Base-by-base conservation (phyloP, 2,888 invertebrate genomes). In the Monoplex corrugatus region DNA sequence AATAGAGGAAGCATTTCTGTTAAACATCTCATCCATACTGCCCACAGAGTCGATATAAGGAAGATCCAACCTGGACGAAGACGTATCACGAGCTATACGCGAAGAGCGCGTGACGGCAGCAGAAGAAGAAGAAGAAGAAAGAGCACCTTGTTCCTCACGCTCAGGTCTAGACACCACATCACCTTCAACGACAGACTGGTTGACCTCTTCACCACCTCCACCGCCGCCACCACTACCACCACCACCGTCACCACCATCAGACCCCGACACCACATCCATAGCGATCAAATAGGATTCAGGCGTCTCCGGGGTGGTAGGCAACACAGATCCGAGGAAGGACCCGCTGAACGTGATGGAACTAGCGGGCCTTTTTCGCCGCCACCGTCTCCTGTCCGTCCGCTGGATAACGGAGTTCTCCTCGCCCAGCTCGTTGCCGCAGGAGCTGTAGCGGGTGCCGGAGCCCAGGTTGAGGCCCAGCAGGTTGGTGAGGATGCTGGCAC, bases 231-330 rank as follows among this genome's bases (percentile, higher is more conserved):
- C 68, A 6, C 68, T 32, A 68, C n/a, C 68, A 68, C 68, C n/a
- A 68, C 68, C 75, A 75, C 75, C 16, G 5, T 38, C 75, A 38
- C 80, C 43, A 1, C 43, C 44, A 32, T 44, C 86, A 38, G 86
- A 38, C 44, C n/a, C 80, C 16, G 40, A 57, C 40, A 38, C n/a
- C 38, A 43, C 68, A 28, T 85, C 87, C 40, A 89, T 50, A 10
- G 63, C n/a, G 19, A 90, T 89, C 6, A 63, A 44, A 44, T 32
- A 57, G 16, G 89, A 89, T 16, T 89, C 91, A 1, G 90, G 91
- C 19, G 89, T 90, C 43, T 87, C 90, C 43, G 91, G 90, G 10
- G 91, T 90, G 16, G 91, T 78, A 38, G 88, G 89, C 68, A 89
- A 50, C 44, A 78, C 63, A 3, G 57, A 19, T 38, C 75, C 82